phyloP scores from a whole-genome alignment of 1,140 invertebrate species.

The Helicoverpa armigera region DNA sequence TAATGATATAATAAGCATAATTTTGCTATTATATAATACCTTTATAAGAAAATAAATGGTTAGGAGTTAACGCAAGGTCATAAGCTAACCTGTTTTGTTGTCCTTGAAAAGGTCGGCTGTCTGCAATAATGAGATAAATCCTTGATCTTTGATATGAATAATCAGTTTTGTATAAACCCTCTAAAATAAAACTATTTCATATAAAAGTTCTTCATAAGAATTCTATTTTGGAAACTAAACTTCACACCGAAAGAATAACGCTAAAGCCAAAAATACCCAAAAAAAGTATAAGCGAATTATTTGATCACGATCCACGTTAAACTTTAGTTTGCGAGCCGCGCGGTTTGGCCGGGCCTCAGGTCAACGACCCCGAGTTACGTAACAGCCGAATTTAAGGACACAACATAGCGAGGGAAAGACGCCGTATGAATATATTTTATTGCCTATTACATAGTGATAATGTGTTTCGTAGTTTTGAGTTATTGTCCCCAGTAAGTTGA shows the following conservation, averaged over 20 bases:
- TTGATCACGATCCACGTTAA: constrained; percentile 42
- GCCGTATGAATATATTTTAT: constrained; percentile 40
- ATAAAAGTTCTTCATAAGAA: not conserved
- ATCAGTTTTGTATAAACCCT: no score
- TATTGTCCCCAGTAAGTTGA: not conserved
- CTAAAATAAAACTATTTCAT: no score
- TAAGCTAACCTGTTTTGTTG: no score
- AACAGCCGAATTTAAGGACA: constrained; percentile 65
- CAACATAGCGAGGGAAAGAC: constrained; percentile 21
- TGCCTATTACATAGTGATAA: constrained; percentile 6
- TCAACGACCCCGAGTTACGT: constrained; percentile 62
- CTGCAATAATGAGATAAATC: no score
- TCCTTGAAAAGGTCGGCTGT: no score
- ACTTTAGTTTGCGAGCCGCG: constrained; percentile 52
- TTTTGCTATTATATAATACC: no score
- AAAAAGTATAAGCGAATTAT: constrained; percentile 7
- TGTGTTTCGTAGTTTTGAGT: not conserved
- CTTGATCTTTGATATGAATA: not conserved
- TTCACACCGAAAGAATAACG: not conserved
- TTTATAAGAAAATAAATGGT: no score
- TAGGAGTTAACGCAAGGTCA: no score
- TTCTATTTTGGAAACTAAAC: not conserved
- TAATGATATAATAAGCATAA: no score
- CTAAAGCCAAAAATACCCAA: not conserved
- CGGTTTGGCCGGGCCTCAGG: constrained; percentile 55